Percentiles rank a stretch among this genome's conserved stretches.
These are phyloP conservation scores for Metacarcinus magister DNA, from an alignment of 2,888 invertebrate species.

Conservation along the genomic window DNA sequence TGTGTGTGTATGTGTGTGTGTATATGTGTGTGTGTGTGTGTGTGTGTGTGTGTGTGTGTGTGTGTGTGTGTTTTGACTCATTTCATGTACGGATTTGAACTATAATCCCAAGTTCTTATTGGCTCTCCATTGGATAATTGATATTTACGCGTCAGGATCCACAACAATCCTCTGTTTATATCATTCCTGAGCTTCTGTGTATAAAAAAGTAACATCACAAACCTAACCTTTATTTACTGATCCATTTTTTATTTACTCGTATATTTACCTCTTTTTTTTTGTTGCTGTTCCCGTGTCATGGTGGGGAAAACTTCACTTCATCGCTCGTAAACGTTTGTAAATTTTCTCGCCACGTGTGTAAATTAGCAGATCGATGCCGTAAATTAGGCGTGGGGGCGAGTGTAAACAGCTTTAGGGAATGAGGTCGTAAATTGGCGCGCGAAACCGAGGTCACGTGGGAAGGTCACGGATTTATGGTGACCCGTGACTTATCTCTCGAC, in stretches of 20 bases:
- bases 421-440: not conserved
- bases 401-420: slow-evolving; percentile 22
- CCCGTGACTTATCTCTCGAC: slow-evolving; percentile 10
- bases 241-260: not conserved
- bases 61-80: not conserved
- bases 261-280: not conserved
- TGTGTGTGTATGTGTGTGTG: slow-evolving; percentile 40
- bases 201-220: not conserved
- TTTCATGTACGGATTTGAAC: not conserved
- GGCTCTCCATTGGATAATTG: not conserved
- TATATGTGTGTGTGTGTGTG: slow-evolving; percentile 14
- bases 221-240: not conserved
- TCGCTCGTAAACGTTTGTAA: not conserved
- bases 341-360: not conserved
- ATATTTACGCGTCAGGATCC: not conserved
- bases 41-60: not conserved
- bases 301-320: not conserved
- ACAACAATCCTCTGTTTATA: not conserved
- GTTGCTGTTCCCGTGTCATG: not conserved
- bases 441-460: not conserved
- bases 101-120: not conserved
- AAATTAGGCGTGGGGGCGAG: not conserved
- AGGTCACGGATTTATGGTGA: slow-evolving; percentile 9
- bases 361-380: not conserved
- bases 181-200: not conserved